Percentiles rank a stretch among this genome's conserved stretches.
phyloP scores from a whole-genome alignment of 2,888 invertebrate species.

The Leptinotarsa haldemani region DNA sequence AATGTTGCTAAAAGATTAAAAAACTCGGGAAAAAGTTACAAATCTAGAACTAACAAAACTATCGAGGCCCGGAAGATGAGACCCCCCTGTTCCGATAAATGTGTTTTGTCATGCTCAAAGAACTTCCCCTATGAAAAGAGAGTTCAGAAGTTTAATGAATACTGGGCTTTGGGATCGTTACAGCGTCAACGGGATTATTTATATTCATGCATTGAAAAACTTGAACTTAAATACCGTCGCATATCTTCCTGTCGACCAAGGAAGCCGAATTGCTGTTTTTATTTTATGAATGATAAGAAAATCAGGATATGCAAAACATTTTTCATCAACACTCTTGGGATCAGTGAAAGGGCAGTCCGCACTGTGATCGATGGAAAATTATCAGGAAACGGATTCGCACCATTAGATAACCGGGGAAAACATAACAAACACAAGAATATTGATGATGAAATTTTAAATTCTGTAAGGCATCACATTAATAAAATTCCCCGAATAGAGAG shows the following conservation, averaged over 20 bases:
- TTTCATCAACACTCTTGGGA: slow-evolving; percentile 49
- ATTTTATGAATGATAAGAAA: slow-evolving; percentile 21
- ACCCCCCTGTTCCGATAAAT: slow-evolving; percentile 14
- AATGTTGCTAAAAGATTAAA: slow-evolving; percentile 6
- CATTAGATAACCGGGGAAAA: slow-evolving; percentile 50
- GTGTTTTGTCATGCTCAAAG: slow-evolving; percentile 2
- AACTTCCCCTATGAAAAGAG: slow-evolving; percentile 7
- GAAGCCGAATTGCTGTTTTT: slow-evolving; percentile 34
- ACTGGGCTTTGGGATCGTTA: slow-evolving; percentile 18
- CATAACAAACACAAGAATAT: slow-evolving; percentile 49
- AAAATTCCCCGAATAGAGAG: slow-evolving; percentile 52
- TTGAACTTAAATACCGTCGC: slow-evolving; percentile 20
- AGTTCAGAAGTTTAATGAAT: slow-evolving; percentile 15
- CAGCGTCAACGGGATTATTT: slow-evolving; percentile 17
- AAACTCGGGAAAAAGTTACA: slow-evolving; percentile 4
- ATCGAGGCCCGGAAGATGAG: neutral
- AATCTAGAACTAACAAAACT: neutral
- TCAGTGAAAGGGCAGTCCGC: slow-evolving; percentile 46
- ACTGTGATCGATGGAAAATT: slow-evolving; percentile 35
- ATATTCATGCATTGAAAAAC: slow-evolving; percentile 13
- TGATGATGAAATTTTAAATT: slow-evolving; percentile 49
- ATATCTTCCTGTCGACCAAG: slow-evolving; percentile 21
- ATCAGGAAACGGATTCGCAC: slow-evolving; percentile 45
- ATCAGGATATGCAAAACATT: slow-evolving; percentile 46
- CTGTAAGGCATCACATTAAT: slow-evolving; percentile 53